Conservation (phyloP, 1,140 invertebrate species). For the Aphaenogaster rudis region DNA sequence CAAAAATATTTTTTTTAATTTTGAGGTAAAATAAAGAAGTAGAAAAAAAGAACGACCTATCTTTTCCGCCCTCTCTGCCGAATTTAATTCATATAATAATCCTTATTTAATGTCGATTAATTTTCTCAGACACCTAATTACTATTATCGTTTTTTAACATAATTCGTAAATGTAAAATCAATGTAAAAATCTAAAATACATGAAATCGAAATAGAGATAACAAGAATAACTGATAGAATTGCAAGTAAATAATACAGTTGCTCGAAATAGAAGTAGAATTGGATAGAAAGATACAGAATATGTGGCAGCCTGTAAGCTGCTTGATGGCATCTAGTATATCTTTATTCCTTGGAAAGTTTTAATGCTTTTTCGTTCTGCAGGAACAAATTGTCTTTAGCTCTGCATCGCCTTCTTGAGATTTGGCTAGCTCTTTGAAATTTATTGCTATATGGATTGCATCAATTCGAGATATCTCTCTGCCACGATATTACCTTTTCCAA, state of each 20-base stretch:
- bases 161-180: constrained; percentile 8
- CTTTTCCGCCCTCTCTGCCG: too few species aligned
- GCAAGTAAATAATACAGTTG: not conserved
- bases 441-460: not conserved
- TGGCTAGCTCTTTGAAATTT: constrained; percentile 11
- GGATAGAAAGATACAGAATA: not conserved
- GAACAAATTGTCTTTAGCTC: not conserved
- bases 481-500: not conserved
- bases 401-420: constrained; percentile 18
- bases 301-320: not conserved
- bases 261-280: not conserved
- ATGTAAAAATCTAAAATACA: constrained; percentile 2
- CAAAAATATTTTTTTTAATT: not conserved
- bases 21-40: not conserved
- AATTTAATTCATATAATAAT: not conserved
- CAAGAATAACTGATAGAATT: not conserved
- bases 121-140: not conserved
- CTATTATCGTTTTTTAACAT: not conserved
- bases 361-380: not conserved
- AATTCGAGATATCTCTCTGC: not conserved
- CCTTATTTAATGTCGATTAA: not conserved
- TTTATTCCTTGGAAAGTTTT: constrained; percentile 23
- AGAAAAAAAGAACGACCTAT: not conserved
- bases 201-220: not conserved
- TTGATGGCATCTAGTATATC: not conserved